These are phyloP conservation scores for Centropus unirufus DNA, from an alignment of 2,113 vertebrate genomes.

Conservation along the genomic window DNA sequence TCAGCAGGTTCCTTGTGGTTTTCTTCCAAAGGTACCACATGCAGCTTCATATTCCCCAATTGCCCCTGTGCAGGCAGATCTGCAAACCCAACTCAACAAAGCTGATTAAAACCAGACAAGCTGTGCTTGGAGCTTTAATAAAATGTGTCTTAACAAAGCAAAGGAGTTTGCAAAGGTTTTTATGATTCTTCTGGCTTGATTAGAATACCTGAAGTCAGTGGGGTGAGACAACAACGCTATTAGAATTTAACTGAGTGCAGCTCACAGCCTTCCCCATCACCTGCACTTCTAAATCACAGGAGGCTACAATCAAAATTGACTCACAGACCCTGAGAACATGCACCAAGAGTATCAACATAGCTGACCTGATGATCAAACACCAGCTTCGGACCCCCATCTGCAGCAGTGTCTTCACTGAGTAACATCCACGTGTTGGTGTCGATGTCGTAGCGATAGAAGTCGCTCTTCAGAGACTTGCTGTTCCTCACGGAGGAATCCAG, in stretches of 20 bases:
- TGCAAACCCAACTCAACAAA: conserved; percentile 7
- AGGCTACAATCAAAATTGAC: fast-evolving
- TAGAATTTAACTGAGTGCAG: not conserved
- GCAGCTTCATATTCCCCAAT: not conserved
- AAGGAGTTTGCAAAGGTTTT: not conserved
- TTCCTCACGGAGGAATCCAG: conserved; percentile 97
- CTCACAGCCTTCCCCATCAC: not conserved
- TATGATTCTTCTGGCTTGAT: not conserved
- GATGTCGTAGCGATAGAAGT: conserved; percentile 98
- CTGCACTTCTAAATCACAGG: fast-evolving
- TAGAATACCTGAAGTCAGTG: not conserved
- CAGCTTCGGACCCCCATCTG: conserved; percentile 94
- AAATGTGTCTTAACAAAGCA: not conserved
- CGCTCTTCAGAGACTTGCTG: conserved; percentile 97
- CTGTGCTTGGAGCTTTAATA: not conserved
- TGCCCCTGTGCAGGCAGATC: not conserved
- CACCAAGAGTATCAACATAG: not conserved
- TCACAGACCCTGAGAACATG: not conserved
- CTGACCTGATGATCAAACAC: conserved; percentile 98
- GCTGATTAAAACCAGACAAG: not conserved
- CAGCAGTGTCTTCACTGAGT: conserved; percentile 94
- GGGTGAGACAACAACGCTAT: not conserved
- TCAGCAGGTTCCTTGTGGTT: not conserved
- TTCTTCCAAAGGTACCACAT: not conserved
- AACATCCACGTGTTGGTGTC: conserved; percentile 94